phyloP scores from a whole-genome alignment of 2,113 vertebrate genomes.

The Isurus oxyrinchus region DNA sequence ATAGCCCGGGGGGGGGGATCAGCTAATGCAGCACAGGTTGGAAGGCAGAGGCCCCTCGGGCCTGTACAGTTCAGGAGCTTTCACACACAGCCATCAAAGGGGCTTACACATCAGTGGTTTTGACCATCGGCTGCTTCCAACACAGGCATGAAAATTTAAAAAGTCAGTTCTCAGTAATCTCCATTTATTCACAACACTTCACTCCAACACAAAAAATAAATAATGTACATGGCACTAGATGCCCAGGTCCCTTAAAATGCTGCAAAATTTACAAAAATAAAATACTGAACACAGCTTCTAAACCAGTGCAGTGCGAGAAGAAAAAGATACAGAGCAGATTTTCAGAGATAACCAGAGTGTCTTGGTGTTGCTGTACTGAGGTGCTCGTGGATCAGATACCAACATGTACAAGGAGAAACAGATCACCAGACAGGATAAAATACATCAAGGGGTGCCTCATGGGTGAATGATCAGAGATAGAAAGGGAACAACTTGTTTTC shows the following conservation, averaged over 20 bases:
- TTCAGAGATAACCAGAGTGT: background rate
- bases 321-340: background rate
- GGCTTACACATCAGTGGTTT: background rate
- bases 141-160: background rate
- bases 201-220: background rate
- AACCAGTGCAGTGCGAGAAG: background rate
- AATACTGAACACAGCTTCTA: background rate
- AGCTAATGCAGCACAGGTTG: background rate
- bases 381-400: background rate
- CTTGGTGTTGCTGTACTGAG: background rate
- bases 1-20: background rate
- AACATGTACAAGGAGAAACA: background rate
- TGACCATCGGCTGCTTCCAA: background rate
- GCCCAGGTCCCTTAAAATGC: background rate
- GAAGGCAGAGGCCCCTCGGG: background rate
- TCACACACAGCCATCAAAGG: background rate
- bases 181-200: background rate
- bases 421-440: background rate
- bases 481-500: background rate
- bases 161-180: background rate
- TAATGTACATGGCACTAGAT: background rate
- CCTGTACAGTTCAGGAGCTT: background rate
- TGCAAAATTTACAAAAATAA: conserved; percentile 23
- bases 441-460: background rate
- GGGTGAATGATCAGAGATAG: background rate